These are phyloP conservation scores for Pelosia muscerda DNA, from an alignment of 2,888 invertebrate genomes.

Conservation along the genomic window DNA sequence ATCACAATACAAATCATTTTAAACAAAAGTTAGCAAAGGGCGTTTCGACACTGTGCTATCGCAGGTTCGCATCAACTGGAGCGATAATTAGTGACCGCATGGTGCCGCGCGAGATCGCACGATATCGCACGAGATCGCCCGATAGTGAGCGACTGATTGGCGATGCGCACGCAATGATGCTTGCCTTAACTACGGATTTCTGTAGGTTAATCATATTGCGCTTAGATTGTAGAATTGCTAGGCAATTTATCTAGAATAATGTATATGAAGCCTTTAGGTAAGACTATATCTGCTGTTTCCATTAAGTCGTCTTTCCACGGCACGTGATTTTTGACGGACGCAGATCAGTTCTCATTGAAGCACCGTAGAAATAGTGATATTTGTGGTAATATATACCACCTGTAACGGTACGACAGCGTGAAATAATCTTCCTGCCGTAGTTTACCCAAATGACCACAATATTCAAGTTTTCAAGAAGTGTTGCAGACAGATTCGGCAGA, in stretches of 20 bases:
- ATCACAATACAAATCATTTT: conserved; percentile 32
- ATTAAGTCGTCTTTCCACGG: not conserved
- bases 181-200: conserved; percentile 15
- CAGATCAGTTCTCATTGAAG: no score
- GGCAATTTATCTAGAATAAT: not conserved
- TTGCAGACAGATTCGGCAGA: no score
- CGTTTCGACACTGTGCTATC: conserved; percentile 38
- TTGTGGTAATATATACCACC: no score
- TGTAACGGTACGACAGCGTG: no score
- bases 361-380: no score
- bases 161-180: conserved; percentile 37
- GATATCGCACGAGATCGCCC: conserved; percentile 43
- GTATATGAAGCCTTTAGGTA: not conserved
- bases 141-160: conserved; percentile 36
- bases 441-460: no score
- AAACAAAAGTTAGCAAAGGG: conserved; percentile 41
- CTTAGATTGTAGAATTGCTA: not conserved
- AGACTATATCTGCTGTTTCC: not conserved
- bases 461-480: no score
- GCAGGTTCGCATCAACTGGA: conserved; percentile 36
- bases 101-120: conserved; percentile 40
- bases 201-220: conserved; percentile 11
- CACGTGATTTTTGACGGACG: no score
- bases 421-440: no score
- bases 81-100: conserved; percentile 30